phyloP scores from a whole-genome alignment of 37 sponge, comb jelly and placozoan genomes.

The Petrosia ficiformis region DNA sequence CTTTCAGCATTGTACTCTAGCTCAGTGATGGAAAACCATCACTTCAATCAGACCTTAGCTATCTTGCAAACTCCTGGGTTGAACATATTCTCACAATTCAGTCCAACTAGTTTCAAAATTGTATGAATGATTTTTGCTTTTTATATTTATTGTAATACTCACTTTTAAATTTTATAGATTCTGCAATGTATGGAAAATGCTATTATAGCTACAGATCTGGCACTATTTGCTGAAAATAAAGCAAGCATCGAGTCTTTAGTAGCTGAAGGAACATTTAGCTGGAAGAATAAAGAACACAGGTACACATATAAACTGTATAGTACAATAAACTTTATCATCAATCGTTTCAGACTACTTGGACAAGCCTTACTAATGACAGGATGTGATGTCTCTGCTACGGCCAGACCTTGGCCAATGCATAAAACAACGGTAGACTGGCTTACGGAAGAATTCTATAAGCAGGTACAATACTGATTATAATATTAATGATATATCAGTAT shows the following conservation, averaged over 20 bases:
- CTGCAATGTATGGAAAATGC: constrained; percentile 59
- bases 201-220: constrained; percentile 92
- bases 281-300: constrained; percentile 33
- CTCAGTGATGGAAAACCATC: constrained; percentile 95
- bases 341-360: too few species aligned
- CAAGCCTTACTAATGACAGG: constrained; percentile 92
- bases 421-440: constrained; percentile 62
- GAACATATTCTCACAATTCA: too few species aligned
- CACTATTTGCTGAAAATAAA: constrained; percentile 69
- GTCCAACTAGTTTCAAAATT: too few species aligned
- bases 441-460: background rate
- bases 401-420: constrained; percentile 97
- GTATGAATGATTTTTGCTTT: too few species aligned
- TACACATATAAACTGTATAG: constrained; percentile 43
- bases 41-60: constrained; percentile 90
- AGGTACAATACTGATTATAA: background rate
- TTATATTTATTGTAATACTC: too few species aligned
- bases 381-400: constrained; percentile 90
- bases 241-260: constrained; percentile 40
- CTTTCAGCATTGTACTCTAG: constrained; percentile 93
- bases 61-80: too few species aligned
- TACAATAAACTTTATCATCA: background rate
- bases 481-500: constrained; percentile 74
- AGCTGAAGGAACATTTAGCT: constrained; percentile 16
- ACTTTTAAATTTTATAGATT: too few species aligned